Conservation (phyloP, 2,113 vertebrate genomes). For the Micronycteris hirsuta region DNA sequence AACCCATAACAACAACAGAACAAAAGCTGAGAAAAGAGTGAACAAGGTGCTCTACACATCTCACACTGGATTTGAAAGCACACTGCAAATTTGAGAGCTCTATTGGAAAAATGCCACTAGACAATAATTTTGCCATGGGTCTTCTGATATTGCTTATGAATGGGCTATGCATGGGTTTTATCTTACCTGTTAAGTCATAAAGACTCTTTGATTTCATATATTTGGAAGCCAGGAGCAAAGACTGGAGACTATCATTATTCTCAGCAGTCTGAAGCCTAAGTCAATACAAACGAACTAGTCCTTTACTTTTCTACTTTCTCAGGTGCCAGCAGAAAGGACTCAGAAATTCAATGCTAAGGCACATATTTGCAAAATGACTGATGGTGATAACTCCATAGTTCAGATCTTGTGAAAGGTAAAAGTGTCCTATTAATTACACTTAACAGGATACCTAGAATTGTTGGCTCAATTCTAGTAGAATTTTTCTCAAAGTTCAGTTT, state of each 20-base stretch:
- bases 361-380: neutral
- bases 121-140: neutral
- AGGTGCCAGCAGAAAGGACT: neutral
- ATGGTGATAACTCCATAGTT: neutral
- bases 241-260: neutral
- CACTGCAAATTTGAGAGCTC: neutral
- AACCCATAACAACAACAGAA: neutral
- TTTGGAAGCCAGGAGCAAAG: neutral
- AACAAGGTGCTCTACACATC: neutral
- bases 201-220: neutral
- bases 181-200: neutral
- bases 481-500: slow-evolving; percentile 30
- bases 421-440: neutral
- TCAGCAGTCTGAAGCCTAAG: neutral
- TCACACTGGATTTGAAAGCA: neutral
- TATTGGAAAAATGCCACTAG: neutral
- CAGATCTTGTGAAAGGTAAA: neutral
- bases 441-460: slow-evolving; percentile 1
- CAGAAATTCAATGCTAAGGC: neutral
- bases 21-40: neutral
- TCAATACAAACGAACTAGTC: neutral
- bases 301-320: neutral
- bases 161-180: neutral
- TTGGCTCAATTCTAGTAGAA: neutral
- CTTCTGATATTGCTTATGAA: neutral